phyloP scores from a whole-genome alignment of 1,140 invertebrate genomes.

The Aphis gossypii region DNA sequence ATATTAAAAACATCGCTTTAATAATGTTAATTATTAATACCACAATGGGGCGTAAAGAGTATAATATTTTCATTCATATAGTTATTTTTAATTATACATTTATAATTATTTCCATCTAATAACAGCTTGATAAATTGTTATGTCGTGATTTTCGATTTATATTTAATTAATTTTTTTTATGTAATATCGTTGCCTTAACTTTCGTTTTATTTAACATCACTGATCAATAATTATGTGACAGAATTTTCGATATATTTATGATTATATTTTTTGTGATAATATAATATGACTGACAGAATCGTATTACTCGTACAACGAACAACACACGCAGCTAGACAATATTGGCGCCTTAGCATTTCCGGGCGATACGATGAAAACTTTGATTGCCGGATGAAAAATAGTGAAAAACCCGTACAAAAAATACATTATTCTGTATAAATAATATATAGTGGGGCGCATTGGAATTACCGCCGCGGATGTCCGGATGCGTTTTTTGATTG shows the following conservation, averaged over 20 bases:
- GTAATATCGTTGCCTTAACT: neutral
- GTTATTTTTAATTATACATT: no score
- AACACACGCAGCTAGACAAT: neutral
- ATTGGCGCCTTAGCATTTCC: neutral
- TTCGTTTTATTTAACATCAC: neutral
- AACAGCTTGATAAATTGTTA: neutral
- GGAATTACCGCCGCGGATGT: conserved; percentile 12
- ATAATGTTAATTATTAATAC: no score
- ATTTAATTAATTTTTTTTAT: neutral
- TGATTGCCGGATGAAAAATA: neutral
- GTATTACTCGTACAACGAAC: neutral
- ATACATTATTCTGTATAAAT: neutral
- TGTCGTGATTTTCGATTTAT: neutral
- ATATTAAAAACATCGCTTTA: no score
- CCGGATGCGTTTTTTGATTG: conserved; percentile 15
- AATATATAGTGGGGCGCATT: neutral
- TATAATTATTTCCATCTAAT: neutral
- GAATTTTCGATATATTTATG: neutral
- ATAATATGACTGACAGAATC: neutral
- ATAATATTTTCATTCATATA: neutral
- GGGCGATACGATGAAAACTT: neutral
- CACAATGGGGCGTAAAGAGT: neutral
- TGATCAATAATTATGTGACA: neutral
- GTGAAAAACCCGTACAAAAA: neutral
- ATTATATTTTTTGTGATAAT: neutral